phyloP scores from a whole-genome alignment of 2,113 vertebrate genomes.

The Heteronetta atricapilla region DNA sequence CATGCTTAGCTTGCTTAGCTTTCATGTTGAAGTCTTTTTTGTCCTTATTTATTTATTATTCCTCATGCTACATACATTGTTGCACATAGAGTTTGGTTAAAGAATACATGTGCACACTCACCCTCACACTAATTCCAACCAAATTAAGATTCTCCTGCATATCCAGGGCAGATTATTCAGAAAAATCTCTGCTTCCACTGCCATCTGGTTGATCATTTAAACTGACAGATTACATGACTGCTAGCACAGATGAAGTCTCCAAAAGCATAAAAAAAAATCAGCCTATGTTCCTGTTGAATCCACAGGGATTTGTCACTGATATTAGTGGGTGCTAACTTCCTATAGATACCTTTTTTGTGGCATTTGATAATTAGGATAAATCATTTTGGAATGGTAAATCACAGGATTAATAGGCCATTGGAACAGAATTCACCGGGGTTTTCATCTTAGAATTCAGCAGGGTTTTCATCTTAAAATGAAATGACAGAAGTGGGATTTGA shows the following conservation, averaged over 20 bases:
- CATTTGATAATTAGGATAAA: not conserved
- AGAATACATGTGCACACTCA: not conserved
- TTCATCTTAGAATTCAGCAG: not conserved
- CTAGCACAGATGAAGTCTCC: not conserved
- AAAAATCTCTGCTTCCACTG: not conserved
- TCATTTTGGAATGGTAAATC: not conserved
- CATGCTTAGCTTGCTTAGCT: not conserved
- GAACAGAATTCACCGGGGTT: not conserved
- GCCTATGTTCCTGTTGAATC: not conserved
- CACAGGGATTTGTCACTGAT: not conserved
- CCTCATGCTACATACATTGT: not conserved
- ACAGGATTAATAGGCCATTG: not conserved
- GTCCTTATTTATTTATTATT: not conserved
- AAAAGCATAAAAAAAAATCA: not conserved
- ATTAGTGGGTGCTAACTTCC: not conserved
- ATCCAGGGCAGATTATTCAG: not conserved
- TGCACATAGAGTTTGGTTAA: not conserved
- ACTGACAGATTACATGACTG: not conserved
- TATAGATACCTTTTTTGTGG: not conserved
- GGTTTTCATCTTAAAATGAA: not conserved
- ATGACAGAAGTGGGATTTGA: not conserved
- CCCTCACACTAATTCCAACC: not conserved
- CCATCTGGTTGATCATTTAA: not conserved
- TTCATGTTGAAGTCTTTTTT: not conserved
- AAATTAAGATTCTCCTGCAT: not conserved